Conservation (phyloP, 1,140 invertebrate genomes). For the Lutraria rhynchaena region DNA sequence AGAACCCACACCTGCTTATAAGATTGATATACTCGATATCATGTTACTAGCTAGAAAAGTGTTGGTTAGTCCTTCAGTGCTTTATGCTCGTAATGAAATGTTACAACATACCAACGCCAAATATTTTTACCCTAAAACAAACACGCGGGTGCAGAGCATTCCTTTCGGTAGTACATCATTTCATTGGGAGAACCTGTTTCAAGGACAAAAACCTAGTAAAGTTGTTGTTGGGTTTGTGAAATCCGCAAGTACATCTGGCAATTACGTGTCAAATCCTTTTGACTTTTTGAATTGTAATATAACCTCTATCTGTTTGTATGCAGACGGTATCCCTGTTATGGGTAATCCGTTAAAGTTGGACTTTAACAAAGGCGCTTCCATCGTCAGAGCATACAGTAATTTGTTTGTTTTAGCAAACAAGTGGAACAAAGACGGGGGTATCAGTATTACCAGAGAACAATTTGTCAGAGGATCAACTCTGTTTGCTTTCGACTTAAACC, state of each 20-base stretch:
- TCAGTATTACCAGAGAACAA: slow-evolving; percentile 20
- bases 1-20: slow-evolving; percentile 14
- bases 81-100: slow-evolving; percentile 13
- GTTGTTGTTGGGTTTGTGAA: slow-evolving; percentile 23
- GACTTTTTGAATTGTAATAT: slow-evolving; percentile 50
- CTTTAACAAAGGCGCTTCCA: slow-evolving; percentile 14
- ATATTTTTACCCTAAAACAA: slow-evolving; percentile 13
- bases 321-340: slow-evolving; percentile 38
- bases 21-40: slow-evolving; percentile 24
- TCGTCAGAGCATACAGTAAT: slow-evolving; percentile 27
- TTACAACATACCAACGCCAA: slow-evolving; percentile 9
- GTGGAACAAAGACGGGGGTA: slow-evolving; percentile 45
- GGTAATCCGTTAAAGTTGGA: slow-evolving; percentile 52
- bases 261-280: slow-evolving; percentile 45
- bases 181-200: slow-evolving; percentile 53
- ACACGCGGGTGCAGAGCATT: slow-evolving; percentile 30
- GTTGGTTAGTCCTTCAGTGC: slow-evolving; percentile 22
- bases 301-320: slow-evolving; percentile 35
- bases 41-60: slow-evolving; percentile 28
- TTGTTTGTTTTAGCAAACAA: slow-evolving; percentile 30
- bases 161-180: slow-evolving; percentile 28
- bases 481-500: slow-evolving; percentile 54
- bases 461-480: slow-evolving; percentile 41
- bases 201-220: slow-evolving; percentile 23
- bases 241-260: neutral